phyloP scores from a whole-genome alignment of 2,113 vertebrate genomes.

The Cebidichthys violaceus region DNA sequence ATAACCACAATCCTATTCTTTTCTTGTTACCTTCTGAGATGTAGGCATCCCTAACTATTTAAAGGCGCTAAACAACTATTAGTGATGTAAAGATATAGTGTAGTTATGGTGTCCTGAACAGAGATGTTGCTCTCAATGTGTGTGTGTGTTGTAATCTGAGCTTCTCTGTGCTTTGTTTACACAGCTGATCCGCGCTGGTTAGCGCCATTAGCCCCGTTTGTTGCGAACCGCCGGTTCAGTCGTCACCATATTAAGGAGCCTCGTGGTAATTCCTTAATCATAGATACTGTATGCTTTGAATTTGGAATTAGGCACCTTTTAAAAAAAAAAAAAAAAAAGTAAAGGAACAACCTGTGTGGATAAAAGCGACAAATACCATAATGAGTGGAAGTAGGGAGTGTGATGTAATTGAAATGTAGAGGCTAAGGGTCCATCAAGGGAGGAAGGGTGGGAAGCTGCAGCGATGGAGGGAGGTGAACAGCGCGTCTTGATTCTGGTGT shows the following conservation, averaged over 20 bases:
- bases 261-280: neutral
- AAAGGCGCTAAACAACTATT: no score
- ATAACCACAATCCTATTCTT: neutral
- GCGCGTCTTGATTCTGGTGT: slow-evolving; percentile 24
- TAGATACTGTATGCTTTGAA: neutral
- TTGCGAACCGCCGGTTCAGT: no score
- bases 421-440: neutral
- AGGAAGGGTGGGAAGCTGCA: slow-evolving; percentile 1
- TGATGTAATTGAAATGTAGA: slow-evolving; percentile 38
- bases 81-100: no score
- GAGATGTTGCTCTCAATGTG: no score
- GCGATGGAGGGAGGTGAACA: slow-evolving; percentile 7
- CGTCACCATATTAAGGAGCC: no score
- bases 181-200: no score
- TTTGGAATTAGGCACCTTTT: neutral
- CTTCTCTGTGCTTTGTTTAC: no score
- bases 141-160: no score
- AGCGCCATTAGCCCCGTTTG: no score
- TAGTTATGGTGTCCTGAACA: no score
- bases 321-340: slow-evolving; percentile 1
- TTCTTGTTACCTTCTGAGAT: neutral
- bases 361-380: neutral
- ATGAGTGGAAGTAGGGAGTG: slow-evolving; percentile 26
- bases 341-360: slow-evolving; percentile 21
- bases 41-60: neutral